Percentiles rank a stretch among this genome's conserved stretches.
Evolutionary conservation across 2,113 vertebrate species (phyloP).

Genomic region (Toxotes jaculatrix): DNA sequence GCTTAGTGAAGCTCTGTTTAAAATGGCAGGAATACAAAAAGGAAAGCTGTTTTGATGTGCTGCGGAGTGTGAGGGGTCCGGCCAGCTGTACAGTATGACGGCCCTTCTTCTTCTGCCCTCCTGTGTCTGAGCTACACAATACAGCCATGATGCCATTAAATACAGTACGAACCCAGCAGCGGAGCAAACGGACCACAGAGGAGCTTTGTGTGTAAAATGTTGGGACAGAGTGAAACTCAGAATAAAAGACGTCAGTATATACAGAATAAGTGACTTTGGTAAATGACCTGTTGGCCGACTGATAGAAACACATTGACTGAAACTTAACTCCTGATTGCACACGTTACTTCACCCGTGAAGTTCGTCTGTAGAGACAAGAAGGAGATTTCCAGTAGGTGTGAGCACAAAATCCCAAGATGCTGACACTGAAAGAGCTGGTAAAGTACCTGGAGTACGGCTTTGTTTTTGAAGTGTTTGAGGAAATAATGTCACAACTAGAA

Average conservation of each 20-base stretch:
- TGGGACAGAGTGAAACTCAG: too few relatives aligned
- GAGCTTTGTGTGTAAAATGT: background rate
- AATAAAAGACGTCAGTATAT: too few relatives aligned
- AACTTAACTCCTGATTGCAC: too few relatives aligned
- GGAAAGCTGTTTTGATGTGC: constrained; percentile 78
- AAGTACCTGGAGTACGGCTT: too few relatives aligned
- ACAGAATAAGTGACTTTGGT: background rate
- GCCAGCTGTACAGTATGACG: constrained; percentile 38
- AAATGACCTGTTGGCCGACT: background rate
- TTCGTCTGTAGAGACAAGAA: background rate
- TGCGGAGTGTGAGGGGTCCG: constrained; percentile 36
- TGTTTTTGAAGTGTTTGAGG: too few relatives aligned
- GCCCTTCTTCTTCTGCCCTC: constrained; percentile 39
- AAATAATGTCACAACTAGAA: too few relatives aligned
- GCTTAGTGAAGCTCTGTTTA: constrained; percentile 78
- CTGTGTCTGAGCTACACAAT: constrained; percentile 6
- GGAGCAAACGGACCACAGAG: background rate
- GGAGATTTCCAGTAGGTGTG: too few relatives aligned
- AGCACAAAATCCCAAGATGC: background rate
- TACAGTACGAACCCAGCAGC: background rate
- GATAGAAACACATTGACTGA: background rate
- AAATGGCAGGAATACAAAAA: constrained; percentile 76
- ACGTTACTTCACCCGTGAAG: too few relatives aligned
- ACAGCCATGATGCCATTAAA: background rate
- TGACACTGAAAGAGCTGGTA: background rate